Conservation (phyloP, 2,888 invertebrate genomes). For the Melikaiella ostensackeni region DNA sequence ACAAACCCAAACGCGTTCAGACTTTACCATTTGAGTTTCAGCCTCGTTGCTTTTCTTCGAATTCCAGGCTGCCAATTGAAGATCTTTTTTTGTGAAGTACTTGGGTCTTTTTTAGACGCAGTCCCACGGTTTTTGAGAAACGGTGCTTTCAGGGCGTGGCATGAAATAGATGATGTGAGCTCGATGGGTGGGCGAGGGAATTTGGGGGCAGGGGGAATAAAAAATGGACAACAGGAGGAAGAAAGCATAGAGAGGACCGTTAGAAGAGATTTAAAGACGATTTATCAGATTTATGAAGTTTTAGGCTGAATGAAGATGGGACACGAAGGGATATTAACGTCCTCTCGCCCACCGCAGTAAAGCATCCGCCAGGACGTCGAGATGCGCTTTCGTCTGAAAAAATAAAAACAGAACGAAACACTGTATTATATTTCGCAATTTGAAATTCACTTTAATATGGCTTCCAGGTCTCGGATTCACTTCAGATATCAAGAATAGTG, state of each 20-base stretch:
- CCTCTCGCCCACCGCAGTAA: conserved; percentile 96
- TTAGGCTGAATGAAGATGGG: conserved; percentile 51
- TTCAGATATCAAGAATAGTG: no score
- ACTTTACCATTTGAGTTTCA: conserved; percentile 35
- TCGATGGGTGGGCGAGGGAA: background rate
- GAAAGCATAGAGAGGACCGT: conserved; percentile 55
- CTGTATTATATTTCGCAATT: background rate
- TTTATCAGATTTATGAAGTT: conserved; percentile 54
- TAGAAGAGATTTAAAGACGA: conserved; percentile 53
- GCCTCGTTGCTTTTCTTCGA: conserved; percentile 19
- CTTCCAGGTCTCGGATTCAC: no score
- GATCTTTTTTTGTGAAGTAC: background rate
- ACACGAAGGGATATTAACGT: conserved; percentile 81
- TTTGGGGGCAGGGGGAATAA: background rate
- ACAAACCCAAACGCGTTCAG: conserved; percentile 39
- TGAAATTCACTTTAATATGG: background rate
- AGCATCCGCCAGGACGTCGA: conserved; percentile 96
- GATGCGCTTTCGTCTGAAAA: conserved; percentile 95
- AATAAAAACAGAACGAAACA: conserved; percentile 56
- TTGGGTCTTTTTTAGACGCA: background rate
- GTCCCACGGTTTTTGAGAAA: conserved; percentile 23
- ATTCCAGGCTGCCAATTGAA: conserved; percentile 12
- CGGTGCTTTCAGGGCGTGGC: conserved; percentile 24
- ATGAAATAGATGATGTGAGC: conserved; percentile 27
- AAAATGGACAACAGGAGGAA: conserved; percentile 49